Evolutionary conservation across 1,140 invertebrate species (phyloP), one percentile per base, ranked within the genome.

Genomic region (Drosophila grimshawi): DNA sequence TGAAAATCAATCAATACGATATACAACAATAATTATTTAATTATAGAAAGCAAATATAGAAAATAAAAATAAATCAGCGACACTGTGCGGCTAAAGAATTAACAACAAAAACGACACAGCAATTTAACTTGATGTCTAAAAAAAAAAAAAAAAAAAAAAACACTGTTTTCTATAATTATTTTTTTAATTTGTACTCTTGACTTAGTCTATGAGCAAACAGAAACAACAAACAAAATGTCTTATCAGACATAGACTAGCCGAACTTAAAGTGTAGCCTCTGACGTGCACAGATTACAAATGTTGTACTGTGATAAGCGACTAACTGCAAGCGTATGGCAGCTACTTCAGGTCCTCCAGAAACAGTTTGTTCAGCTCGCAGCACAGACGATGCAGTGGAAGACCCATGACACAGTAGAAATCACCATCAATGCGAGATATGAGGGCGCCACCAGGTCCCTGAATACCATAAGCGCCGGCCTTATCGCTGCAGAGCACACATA

Each of bases 391-490:
- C 3, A 99, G 78, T 5, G 98, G 98, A 77, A 99, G 94, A 0
- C 98, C 98, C 85, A 99, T 96, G 3, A 99, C 97, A 86, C 97
- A 99, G 93, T 96, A 98, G 93, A 95, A 98, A 92, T 99, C 98
- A 3, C 98, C 98, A 78, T 96, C 94, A 46, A 99, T 96, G 88
- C 95, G 94, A 86, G 97, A 95, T 7, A 99, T 95, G 37, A 99
- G 93, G 48, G 96, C 96, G 3, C 96, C 96, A 29, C 98, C 98
- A 11, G 96, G 92, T 3, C 96, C 97, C 94, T 99, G 98, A 70
- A 99, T 97, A 4, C 97, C 98, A 94, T 99, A 99, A 0, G 95
- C 96, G 30, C 98, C 98, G 67, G 98, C 98, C 94, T 98, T 98
- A 91, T 97, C 97, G 93, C 97, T 98, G 92, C 41, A 93, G 69